Conservation (phyloP, 1,140 invertebrate genomes). For the Coelopa frigida region DNA sequence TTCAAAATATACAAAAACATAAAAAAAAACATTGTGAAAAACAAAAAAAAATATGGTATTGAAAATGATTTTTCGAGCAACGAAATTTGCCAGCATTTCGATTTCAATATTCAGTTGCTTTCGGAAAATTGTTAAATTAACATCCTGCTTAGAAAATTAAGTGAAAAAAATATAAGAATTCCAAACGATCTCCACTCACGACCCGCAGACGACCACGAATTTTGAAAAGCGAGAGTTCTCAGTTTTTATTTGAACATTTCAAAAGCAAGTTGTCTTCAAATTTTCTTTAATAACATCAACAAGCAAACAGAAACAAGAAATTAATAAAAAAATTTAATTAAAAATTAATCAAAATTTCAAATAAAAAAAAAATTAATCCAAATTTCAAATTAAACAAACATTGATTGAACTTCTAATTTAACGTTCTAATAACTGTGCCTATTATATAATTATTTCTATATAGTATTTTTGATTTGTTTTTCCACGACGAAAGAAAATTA, state of each 20-base stretch:
- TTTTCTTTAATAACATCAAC: slow-evolving; percentile 7
- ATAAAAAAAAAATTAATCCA: background rate
- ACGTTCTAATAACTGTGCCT: slow-evolving; percentile 4
- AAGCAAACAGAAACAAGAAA: slow-evolving; percentile 11
- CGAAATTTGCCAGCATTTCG: slow-evolving; percentile 5
- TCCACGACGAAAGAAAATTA: no score
- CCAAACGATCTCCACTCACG: slow-evolving; percentile 30
- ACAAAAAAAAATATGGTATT: slow-evolving; percentile 1
- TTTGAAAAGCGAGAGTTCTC: no score
- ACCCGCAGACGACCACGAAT: slow-evolving; percentile 3
- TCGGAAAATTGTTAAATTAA: slow-evolving; percentile 46
- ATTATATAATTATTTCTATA: slow-evolving; percentile 5
- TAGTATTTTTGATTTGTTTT: background rate
- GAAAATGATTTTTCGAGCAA: slow-evolving; percentile 3
- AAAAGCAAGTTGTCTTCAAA: slow-evolving; percentile 5
- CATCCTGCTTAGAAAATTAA: slow-evolving; percentile 26
- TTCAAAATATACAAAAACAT: no score
- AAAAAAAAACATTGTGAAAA: no score
- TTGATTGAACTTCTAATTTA: background rate
- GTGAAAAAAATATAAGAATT: slow-evolving; percentile 17
- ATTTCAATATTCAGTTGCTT: slow-evolving; percentile 39
- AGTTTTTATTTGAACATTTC: no score
- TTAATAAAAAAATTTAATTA: slow-evolving; percentile 12
- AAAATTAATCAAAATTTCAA: slow-evolving; percentile 9
- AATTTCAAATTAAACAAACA: background rate